Evolutionary conservation across 2,797 vertebrate species (phyloP).

Genomic region (Eulemur albifrons): DNA sequence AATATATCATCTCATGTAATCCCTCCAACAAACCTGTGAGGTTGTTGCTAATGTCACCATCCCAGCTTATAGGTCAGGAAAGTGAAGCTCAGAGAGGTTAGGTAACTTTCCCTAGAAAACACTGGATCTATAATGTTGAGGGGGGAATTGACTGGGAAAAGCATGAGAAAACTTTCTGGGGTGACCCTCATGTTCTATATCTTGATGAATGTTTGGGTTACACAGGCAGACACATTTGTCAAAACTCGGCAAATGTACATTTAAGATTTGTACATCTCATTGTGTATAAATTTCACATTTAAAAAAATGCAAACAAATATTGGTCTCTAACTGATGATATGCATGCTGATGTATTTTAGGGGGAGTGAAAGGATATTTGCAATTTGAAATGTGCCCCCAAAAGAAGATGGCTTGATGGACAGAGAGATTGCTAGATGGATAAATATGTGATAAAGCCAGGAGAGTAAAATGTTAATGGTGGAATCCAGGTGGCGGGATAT

Average conservation of each 20-base stretch:
- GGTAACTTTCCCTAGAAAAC: background rate
- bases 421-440: background rate
- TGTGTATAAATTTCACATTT: constrained; percentile 1
- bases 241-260: background rate
- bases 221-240: background rate
- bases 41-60: background rate
- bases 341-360: background rate
- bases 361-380: background rate
- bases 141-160: background rate
- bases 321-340: background rate
- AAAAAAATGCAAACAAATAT: constrained; percentile 20
- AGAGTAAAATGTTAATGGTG: background rate
- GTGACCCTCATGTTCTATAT: background rate
- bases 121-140: background rate
- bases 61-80: background rate
- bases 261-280: background rate
- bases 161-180: background rate
- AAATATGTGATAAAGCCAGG: background rate
- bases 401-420: background rate
- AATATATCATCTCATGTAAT: background rate
- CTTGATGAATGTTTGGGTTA: constrained; percentile 21
- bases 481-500: background rate
- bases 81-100: background rate
- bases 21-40: background rate
- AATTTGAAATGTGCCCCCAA: background rate